Base-by-base conservation (phyloP, 1,140 invertebrate genomes). In the Maniola jurtina region DNA sequence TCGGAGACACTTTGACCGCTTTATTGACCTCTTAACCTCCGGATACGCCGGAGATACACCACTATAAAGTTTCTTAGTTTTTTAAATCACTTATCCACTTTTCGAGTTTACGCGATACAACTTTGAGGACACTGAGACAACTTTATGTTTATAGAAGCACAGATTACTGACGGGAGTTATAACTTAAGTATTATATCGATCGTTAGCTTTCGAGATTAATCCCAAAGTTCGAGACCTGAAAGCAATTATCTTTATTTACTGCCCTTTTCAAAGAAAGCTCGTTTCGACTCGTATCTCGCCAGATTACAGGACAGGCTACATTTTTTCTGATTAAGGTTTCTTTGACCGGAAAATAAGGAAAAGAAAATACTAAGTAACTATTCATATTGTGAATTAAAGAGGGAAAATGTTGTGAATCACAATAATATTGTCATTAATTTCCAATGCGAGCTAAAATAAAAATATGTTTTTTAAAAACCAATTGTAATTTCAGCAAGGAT, bases 1-100 rank as follows among this genome's bases (percentile, higher is more conserved):
- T 89, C 56, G 91, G 91, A 90, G 90, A 92, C 90, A 92, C 91
- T 84, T 92, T 92, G 84, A 74, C 85, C 76, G 78, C 72, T 84
- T 91, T 84, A 47, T 60, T 15, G 60, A 71, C 70, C 73, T 70
- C 66, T 54, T 13, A 40, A 77, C 72, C 81, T 70, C 85, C 86
- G 79, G 68, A 61, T 55, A 10, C 36, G 64, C 80, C 81, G 83
- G 84, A 83, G 81, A 76, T 61, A 48, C 36, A 40, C 6, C 45
- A 60, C 50, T 66, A 45, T 7, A 55, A 55, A 55, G 52, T 55
- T n/a, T 45, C 5, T n/a, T 55, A 47, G 52, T 55, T 25, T n/a
- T 52, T 55, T 1, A 64, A 63, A 33, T 57, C 66, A 65, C 59
- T 72, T 35, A 33, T 62, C 16, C 60, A 73, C 68, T 71, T 64